These are phyloP conservation scores for Helogale parvula DNA, from an alignment of 2,113 vertebrate species.

Conservation along the genomic window DNA sequence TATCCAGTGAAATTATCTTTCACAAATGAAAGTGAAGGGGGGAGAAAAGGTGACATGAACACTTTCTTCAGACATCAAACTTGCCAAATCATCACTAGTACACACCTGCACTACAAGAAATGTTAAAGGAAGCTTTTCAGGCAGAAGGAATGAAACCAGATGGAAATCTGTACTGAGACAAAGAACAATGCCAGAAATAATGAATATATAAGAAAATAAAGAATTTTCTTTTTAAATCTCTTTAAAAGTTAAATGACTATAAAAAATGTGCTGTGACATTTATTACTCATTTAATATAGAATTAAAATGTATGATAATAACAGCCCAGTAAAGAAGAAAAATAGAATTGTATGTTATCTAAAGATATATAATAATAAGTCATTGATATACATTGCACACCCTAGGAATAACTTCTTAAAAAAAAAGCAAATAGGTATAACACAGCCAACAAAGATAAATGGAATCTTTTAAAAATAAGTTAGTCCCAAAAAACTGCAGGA, in stretches of 20 bases:
- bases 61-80: background rate
- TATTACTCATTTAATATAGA: background rate
- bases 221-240: background rate
- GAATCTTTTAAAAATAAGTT: background rate
- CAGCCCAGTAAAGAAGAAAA: background rate
- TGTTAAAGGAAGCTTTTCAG: background rate
- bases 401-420: slow-evolving; percentile 5
- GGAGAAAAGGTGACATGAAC: background rate
- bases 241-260: slow-evolving; percentile 14
- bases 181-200: slow-evolving; percentile 5
- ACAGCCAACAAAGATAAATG: background rate
- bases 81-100: background rate
- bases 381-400: background rate
- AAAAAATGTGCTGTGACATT: background rate
- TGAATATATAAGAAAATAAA: slow-evolving; percentile 3
- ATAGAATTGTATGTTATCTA: background rate
- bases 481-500: background rate
- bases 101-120: background rate
- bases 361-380: background rate
- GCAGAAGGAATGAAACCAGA: background rate
- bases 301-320: background rate
- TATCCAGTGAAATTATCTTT: background rate
- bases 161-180: background rate
- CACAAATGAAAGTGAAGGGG: background rate
- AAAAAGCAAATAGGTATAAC: background rate